Evolutionary conservation across 2,797 vertebrate species (phyloP), one percentile per base, ranked within the genome.

Genomic region (Acanthurus tractus): DNA sequence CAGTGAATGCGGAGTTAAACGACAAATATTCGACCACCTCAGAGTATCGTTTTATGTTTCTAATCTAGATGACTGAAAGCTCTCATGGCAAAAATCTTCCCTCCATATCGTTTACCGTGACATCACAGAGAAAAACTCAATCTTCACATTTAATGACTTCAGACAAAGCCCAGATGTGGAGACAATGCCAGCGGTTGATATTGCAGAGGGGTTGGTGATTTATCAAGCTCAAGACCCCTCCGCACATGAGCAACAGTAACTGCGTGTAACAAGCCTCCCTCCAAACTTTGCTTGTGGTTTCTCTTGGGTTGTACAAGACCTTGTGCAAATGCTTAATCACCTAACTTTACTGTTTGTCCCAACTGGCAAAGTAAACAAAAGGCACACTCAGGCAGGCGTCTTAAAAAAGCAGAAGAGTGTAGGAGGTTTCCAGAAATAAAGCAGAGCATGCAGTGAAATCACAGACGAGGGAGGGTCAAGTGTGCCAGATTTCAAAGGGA

Each of bases 351-450:
- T 82, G 75, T 91, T 85, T 87, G 84, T 81, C 78, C 81, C 77
- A 76, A 84, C 73, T 85, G 85, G 88, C 78, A 89, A 89, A 84
- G 84, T 79, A 91, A 92, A 93, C 87, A 90, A 78, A 81, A 79
- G 82, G 78, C 91, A 88, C 89, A 92, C 89, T 93, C 36, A 18
- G 72, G 84, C 85, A 81, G 70, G 78, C 76, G 68, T 88, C 83
- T 90, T 84, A 81, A 89, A 90, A 81, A 86, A 88, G 84, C 81
- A 18, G 78, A 85, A 74, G 81, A 81, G 84, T 14, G 82, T 76
- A 83, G 87, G 83, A 90, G 83, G 80, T 68, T 90, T 92, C 88
- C 90, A 92, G 90, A 91, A 92, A 93, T 92, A 92, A 91, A 92
- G 84, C 82, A 74, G 86, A 87, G 83, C 84, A 76, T 18, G 89